These are phyloP conservation scores for Crotalus helleri DNA, from an alignment of 2,113 vertebrate species.

Conservation along the genomic window DNA sequence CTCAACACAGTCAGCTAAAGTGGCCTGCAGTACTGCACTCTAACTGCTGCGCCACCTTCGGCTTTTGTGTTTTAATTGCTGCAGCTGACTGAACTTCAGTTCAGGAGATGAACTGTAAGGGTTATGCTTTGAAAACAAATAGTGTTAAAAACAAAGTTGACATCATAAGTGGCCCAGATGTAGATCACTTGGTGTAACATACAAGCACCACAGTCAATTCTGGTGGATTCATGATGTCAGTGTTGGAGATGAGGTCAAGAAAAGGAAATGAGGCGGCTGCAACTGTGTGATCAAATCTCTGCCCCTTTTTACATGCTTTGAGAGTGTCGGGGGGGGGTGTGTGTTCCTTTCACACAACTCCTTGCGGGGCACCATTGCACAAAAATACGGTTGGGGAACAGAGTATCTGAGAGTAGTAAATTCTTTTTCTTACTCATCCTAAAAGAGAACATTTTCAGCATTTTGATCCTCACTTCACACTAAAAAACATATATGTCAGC, in stretches of 20 bases:
- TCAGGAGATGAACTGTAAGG: neutral
- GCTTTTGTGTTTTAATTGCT: neutral
- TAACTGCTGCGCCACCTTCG: too few relatives aligned
- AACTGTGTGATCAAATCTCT: neutral
- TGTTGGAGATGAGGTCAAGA: neutral
- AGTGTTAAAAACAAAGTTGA: neutral
- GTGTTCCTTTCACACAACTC: neutral
- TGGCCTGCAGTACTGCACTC: too few relatives aligned
- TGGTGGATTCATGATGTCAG: neutral
- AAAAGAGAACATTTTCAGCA: neutral
- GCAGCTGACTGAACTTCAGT: neutral
- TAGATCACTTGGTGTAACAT: neutral
- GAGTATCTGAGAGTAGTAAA: neutral
- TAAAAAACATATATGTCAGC: neutral
- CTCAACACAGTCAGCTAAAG: too few relatives aligned
- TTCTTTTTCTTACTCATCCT: neutral
- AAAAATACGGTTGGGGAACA: neutral
- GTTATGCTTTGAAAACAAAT: neutral
- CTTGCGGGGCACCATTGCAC: neutral
- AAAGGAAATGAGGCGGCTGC: neutral
- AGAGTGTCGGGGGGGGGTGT: too few relatives aligned
- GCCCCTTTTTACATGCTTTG: neutral
- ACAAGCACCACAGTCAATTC: neutral
- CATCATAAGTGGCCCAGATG: neutral
- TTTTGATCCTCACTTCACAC: neutral